These are phyloP conservation scores for Thermophis baileyi DNA, from an alignment of 2,113 vertebrate genomes.

Conservation along the genomic window DNA sequence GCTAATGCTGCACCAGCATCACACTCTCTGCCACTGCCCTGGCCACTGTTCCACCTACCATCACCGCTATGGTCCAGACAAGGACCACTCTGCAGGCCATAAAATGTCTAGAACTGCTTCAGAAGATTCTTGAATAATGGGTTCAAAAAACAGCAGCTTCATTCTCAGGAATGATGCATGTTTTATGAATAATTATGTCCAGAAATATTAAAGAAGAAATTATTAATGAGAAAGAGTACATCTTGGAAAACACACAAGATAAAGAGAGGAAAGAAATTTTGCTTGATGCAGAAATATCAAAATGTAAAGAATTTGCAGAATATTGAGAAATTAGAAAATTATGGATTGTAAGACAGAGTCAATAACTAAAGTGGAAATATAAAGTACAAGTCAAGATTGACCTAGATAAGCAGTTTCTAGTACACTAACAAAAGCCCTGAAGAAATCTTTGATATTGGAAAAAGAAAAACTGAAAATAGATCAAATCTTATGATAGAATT, in stretches of 20 bases:
- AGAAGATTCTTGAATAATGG: neutral
- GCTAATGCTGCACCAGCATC: no score
- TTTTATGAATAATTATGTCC: neutral
- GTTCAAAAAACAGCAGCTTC: neutral
- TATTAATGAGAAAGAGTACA: neutral
- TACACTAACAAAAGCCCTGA: neutral
- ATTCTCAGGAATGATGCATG: neutral
- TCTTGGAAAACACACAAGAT: neutral
- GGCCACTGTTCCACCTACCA: no score
- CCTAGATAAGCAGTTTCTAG: neutral
- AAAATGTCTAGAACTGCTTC: neutral
- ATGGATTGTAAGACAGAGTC: neutral
- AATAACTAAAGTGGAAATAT: neutral
- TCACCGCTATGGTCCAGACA: no score
- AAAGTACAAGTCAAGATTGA: neutral
- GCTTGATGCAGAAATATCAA: neutral
- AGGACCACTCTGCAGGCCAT: no score
- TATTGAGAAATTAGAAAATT: neutral
- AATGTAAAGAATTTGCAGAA: neutral
- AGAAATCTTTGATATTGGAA: neutral
- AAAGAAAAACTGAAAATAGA: neutral
- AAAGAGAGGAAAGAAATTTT: neutral
- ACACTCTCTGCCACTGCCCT: no score
- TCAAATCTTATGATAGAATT: neutral
- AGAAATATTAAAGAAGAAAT: neutral